Base-by-base conservation (phyloP, 1,140 invertebrate genomes). In the Temnothorax longispinosus region DNA sequence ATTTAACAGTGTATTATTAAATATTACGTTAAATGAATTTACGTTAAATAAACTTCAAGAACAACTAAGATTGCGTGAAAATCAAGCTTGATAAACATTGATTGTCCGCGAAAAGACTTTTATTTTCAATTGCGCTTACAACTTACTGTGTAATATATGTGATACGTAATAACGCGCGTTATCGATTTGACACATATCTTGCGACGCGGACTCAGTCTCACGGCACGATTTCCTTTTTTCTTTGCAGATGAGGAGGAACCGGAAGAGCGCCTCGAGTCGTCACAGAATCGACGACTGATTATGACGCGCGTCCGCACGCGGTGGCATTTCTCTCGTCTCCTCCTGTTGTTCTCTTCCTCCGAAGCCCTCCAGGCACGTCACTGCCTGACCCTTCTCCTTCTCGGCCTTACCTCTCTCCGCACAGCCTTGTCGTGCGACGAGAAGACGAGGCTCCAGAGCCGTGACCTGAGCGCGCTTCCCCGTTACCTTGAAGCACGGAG, bases 211-310 rank as follows among this genome's bases (percentile, higher is more conserved):
- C n/a, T 27, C 6, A 50, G 1, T 64, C n/a, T 78, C 11, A 50
- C 15, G 35, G 38, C 41, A 18, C 38, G 54, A 21, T 64, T 11
- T 8, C 18, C 58, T 58, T 90, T 90, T 58, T 5, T 86, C 38
- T 41, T 90, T 90, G 10, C 92, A 95, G 94, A 95, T 94, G 94
- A 92, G 84, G 87, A 87, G 89, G 86, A 90, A 90, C 76, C 86
- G 86, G 90, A 90, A 91, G 87, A 80, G 87, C 75, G 91, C 87
- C 76, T 85, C 88, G 92, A 91, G 91, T 93, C 93, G 92, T 93
- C 92, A 92, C 72, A 92, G 91, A 88, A 91, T 76, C 92, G 94
- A 92, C 92, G 93, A 90, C 93, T 94, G 94, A 95, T 94, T 94
- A 95, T 95, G 94, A 95, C 92, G 94, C 92, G 92, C 81, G 89